These are phyloP conservation scores for Acromyrmex charruanus DNA, from an alignment of 1,140 invertebrate species.

Conservation along the genomic window DNA sequence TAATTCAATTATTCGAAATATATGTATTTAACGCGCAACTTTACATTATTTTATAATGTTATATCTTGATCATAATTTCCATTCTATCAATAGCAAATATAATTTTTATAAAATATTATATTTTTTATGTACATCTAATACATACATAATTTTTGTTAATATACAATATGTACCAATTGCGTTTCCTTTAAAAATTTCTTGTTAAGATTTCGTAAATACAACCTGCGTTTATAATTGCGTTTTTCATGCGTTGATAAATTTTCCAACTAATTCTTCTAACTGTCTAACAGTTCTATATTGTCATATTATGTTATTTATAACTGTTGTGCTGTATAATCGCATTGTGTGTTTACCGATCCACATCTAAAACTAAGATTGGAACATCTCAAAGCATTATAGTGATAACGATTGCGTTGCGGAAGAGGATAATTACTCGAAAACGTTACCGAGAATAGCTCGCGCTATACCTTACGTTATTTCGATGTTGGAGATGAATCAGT, in stretches of 20 bases:
- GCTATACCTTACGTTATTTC: slow-evolving; percentile 33
- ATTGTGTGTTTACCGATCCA: slow-evolving; percentile 74
- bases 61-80: not conserved
- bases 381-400: not conserved
- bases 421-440: slow-evolving; percentile 43
- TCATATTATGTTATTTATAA: slow-evolving; percentile 1
- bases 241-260: not conserved
- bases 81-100: not conserved
- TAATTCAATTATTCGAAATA: not conserved
- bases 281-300: not conserved
- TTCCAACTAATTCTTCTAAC: not conserved
- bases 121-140: not conserved
- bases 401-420: not conserved
- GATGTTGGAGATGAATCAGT: slow-evolving; percentile 29
- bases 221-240: not conserved
- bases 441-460: not conserved
- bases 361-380: slow-evolving; percentile 65
- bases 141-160: not conserved
- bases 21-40: not conserved
- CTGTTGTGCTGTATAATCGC: slow-evolving; percentile 73
- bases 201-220: too few species aligned
- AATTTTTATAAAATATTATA: slow-evolving; percentile 20
- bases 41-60: not conserved
- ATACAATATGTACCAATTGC: not conserved
- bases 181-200: too few species aligned